phyloP scores from a whole-genome alignment of 2,888 invertebrate species.

The Quadroppia sp. region DNA sequence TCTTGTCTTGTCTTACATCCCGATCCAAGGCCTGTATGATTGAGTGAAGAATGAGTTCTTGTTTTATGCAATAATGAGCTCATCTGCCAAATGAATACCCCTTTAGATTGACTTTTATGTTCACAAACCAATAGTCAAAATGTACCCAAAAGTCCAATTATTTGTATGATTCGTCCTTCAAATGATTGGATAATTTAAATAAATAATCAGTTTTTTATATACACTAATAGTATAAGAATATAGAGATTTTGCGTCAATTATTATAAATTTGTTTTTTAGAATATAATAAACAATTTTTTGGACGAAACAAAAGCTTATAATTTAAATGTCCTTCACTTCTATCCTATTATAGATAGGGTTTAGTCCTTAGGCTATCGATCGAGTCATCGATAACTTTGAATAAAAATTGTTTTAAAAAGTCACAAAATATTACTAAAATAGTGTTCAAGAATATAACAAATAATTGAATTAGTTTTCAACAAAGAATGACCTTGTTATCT shows the following conservation, averaged over 20 bases:
- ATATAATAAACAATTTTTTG: background rate
- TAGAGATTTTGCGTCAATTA: background rate
- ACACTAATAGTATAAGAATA: background rate
- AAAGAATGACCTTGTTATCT: background rate
- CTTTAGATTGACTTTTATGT: background rate
- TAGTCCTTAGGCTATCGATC: background rate
- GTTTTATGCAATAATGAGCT: slow-evolving; percentile 18
- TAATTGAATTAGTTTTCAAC: background rate
- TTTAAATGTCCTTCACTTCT: slow-evolving; percentile 13
- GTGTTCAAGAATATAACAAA: background rate
- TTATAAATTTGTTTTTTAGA: too few relatives aligned
- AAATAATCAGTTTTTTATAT: background rate
- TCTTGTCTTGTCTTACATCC: background rate
- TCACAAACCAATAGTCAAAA: background rate
- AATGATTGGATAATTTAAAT: background rate
- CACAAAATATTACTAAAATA: background rate
- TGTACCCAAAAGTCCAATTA: background rate
- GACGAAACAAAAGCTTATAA: slow-evolving; percentile 27
- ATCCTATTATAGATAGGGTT: background rate
- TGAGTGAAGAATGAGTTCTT: background rate
- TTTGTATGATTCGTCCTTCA: slow-evolving; percentile 2
- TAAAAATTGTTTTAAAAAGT: background rate
- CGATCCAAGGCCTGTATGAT: background rate
- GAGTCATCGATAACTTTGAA: slow-evolving; percentile 19
- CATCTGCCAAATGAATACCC: background rate